phyloP scores from a whole-genome alignment of 1,140 invertebrate genomes.

The Drosophila nebulosa region DNA sequence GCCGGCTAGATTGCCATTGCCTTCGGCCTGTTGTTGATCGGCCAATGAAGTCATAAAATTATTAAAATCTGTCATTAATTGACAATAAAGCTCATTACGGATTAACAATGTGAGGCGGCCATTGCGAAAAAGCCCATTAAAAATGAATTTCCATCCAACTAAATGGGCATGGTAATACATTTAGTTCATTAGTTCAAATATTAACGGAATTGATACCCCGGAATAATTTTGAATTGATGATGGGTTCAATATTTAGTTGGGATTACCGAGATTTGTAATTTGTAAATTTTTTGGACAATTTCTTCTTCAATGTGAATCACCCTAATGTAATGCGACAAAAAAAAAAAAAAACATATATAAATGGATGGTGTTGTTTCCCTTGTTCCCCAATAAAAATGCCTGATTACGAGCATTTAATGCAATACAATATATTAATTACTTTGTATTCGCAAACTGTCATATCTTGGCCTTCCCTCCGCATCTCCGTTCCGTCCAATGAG shows the following conservation, averaged over 20 bases:
- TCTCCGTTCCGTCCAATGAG: neutral
- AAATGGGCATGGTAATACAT: neutral
- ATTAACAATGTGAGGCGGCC: conserved; percentile 53
- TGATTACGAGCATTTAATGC: conserved; percentile 66
- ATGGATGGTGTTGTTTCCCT: conserved; percentile 13
- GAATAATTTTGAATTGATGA: no score
- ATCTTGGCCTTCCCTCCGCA: conserved; percentile 7
- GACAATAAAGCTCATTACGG: conserved; percentile 72
- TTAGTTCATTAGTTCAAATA: neutral
- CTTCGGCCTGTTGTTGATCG: conserved; percentile 7
- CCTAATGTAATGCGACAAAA: conserved; percentile 13
- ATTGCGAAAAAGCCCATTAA: conserved; percentile 33
- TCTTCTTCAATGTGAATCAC: conserved; percentile 32
- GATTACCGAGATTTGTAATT: neutral
- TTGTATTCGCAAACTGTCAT: conserved; percentile 27
- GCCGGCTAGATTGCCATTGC: conserved; percentile 10
- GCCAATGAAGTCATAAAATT: conserved; percentile 70
- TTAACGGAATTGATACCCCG: neutral
- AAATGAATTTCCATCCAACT: neutral
- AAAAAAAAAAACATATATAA: no score
- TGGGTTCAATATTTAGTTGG: no score
- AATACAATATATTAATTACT: conserved; percentile 75
- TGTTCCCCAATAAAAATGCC: conserved; percentile 52
- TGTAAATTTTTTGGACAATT: neutral
- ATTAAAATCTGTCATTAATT: conserved; percentile 74